Conservation (phyloP, 1,140 invertebrate species). For the Solen grandis region DNA sequence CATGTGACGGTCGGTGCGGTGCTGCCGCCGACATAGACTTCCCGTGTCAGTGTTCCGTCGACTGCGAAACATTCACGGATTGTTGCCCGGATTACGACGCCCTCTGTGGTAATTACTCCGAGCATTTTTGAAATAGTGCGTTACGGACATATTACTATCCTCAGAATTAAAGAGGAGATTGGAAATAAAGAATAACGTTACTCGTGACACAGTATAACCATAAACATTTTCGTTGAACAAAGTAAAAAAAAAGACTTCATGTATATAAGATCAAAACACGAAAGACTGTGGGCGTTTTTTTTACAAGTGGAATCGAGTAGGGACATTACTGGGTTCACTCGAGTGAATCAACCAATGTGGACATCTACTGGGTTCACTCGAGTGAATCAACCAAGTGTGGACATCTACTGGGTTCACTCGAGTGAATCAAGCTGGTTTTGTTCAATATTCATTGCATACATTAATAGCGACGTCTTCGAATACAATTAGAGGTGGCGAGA, state of each 20-base stretch:
- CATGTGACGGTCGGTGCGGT: slow-evolving; percentile 16
- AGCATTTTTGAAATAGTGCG: neutral
- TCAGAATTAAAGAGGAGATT: neutral
- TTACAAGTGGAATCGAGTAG: too few species aligned
- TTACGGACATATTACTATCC: too few species aligned
- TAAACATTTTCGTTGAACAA: neutral
- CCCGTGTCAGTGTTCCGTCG: slow-evolving; percentile 26
- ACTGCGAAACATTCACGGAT: slow-evolving; percentile 12
- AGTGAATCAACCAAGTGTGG: too few species aligned
- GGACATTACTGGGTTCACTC: too few species aligned
- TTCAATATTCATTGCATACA: too few species aligned
- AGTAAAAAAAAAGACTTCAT: neutral
- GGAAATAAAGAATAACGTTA: neutral
- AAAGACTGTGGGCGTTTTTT: too few species aligned
- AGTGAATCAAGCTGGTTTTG: too few species aligned
- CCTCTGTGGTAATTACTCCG: neutral
- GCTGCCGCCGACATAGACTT: neutral
- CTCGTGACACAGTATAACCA: neutral
- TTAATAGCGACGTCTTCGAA: too few species aligned
- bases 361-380: too few species aligned
- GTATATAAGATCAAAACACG: neutral
- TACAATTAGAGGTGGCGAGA: too few species aligned
- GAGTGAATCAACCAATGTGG: too few species aligned
- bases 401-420: too few species aligned
- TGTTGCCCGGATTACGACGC: slow-evolving; percentile 32